Conservation (phyloP, 2,888 invertebrate species). For the Agriopis leucophaearia region DNA sequence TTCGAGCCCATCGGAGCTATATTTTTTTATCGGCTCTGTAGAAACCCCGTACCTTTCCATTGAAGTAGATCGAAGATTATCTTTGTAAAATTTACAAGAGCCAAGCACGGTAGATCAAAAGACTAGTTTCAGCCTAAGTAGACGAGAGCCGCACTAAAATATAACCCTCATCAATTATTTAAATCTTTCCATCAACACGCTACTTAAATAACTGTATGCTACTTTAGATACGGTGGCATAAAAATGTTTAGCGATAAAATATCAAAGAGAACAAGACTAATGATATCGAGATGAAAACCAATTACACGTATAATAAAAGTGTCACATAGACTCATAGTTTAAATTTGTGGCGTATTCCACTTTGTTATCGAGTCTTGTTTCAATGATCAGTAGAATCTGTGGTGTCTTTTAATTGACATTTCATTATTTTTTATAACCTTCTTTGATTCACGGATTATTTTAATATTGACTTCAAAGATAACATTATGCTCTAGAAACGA, state of each 20-base stretch:
- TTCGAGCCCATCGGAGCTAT: too few relatives aligned
- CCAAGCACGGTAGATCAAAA: slow-evolving; percentile 13
- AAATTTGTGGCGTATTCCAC: slow-evolving; percentile 56
- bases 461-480: slow-evolving; percentile 26
- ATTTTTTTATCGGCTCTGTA: too few relatives aligned
- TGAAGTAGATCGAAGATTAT: too few relatives aligned
- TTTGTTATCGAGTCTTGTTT: slow-evolving; percentile 31
- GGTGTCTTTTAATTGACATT: slow-evolving; percentile 26
- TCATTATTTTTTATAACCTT: slow-evolving; percentile 18
- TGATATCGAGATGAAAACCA: slow-evolving; percentile 80
- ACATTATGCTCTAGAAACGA: neutral
- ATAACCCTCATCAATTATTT: slow-evolving; percentile 37
- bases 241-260: slow-evolving; percentile 78
- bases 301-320: slow-evolving; percentile 78
- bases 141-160: slow-evolving; percentile 27
- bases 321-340: slow-evolving; percentile 66
- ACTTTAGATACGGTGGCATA: slow-evolving; percentile 69
- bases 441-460: neutral
- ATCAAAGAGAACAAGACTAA: slow-evolving; percentile 80
- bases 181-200: slow-evolving; percentile 47
- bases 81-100: neutral
- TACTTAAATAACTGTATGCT: slow-evolving; percentile 63
- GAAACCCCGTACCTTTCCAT: too few relatives aligned
- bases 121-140: slow-evolving; percentile 18
- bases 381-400: slow-evolving; percentile 27